Evolutionary conservation across 30 jellyfish, hydroid and myxozoan species (phyloP).

Genomic region (Hydra vulgaris): DNA sequence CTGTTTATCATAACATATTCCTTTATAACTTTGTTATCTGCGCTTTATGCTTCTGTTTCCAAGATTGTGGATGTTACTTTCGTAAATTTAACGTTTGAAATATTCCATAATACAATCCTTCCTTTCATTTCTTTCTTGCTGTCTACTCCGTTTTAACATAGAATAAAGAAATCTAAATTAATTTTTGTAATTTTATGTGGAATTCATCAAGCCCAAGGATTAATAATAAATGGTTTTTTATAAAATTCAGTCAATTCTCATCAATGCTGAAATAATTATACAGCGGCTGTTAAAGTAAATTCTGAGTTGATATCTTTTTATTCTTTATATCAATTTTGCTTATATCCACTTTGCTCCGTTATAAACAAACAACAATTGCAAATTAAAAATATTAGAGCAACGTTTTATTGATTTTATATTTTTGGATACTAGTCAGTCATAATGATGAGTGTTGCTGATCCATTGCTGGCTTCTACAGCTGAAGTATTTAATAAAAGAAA

Average conservation of each 20-base stretch:
- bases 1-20: not conserved
- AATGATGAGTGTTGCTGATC: slow-evolving; percentile 36
- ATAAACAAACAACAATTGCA: too few relatives aligned
- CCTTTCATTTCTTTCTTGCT: not conserved
- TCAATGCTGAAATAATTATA: too few relatives aligned
- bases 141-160: not conserved
- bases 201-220: too few relatives aligned
- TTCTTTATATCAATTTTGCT: too few relatives aligned
- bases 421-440: not conserved
- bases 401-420: not conserved
- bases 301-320: too few relatives aligned
- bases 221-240: too few relatives aligned
- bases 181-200: too few relatives aligned
- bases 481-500: slow-evolving; percentile 17
- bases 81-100: not conserved
- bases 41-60: not conserved
- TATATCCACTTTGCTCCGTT: too few relatives aligned
- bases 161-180: too few relatives aligned
- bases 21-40: not conserved
- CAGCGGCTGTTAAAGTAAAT: too few relatives aligned
- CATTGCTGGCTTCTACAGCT: slow-evolving; percentile 27
- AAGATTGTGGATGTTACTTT: not conserved
- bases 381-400: not conserved
- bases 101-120: not conserved
- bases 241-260: too few relatives aligned